Percentiles rank a stretch among this genome's conserved stretches.
These are phyloP conservation scores for Diadumene lineata DNA, from an alignment of 92 coral and sea anemone genomes.

Conservation along the genomic window DNA sequence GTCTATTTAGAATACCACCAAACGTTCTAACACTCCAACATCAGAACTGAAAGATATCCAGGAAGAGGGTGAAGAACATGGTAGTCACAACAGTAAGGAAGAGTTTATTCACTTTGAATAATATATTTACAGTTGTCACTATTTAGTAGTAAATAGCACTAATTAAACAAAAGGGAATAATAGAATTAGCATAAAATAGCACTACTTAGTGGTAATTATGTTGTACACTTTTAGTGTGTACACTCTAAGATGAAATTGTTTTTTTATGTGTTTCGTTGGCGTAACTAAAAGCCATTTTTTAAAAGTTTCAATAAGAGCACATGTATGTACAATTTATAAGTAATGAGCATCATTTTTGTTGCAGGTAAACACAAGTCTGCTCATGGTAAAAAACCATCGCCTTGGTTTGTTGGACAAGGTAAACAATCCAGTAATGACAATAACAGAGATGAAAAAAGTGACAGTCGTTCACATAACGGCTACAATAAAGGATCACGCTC, in stretches of 20 bases:
- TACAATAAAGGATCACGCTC: constrained; percentile 47
- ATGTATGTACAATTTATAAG: too few species aligned
- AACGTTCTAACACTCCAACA: constrained; percentile 78
- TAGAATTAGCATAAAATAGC: too few species aligned
- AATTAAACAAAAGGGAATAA: too few species aligned
- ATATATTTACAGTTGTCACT: too few species aligned
- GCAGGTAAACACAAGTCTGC: constrained; percentile 25
- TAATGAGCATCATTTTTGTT: too few species aligned
- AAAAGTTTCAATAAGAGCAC: too few species aligned
- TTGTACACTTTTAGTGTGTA: too few species aligned
- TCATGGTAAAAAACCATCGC: constrained; percentile 53
- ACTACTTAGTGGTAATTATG: too few species aligned
- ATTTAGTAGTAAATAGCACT: too few species aligned
- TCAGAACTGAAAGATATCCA: constrained; percentile 75
- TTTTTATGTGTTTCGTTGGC: too few species aligned
- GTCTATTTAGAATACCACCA: constrained; percentile 44
- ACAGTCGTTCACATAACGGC: constrained; percentile 26
- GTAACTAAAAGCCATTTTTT: too few species aligned
- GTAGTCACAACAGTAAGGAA: constrained; percentile 5
- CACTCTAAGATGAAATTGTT: too few species aligned
- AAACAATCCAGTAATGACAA: constrained; percentile 65
- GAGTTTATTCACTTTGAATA: not conserved
- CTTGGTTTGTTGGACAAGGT: constrained; percentile 66
- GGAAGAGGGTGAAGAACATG: constrained; percentile 76
- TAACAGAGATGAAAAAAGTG: constrained; percentile 62